Evolutionary conservation across 2,113 vertebrate species (phyloP).

Genomic region (Tiliqua scincoides): DNA sequence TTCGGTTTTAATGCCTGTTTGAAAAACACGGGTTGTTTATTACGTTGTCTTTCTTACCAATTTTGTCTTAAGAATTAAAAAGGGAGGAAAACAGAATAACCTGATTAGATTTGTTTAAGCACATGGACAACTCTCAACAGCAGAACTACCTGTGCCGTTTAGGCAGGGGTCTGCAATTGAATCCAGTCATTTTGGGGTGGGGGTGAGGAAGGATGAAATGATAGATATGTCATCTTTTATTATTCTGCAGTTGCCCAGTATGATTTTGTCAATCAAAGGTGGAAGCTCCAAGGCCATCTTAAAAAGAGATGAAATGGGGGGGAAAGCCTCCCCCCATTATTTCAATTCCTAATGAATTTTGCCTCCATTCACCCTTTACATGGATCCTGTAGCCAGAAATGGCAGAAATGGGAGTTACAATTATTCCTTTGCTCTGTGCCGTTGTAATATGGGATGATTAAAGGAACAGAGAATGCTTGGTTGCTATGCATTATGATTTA

Average conservation of each 20-base stretch:
- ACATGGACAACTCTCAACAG: background rate
- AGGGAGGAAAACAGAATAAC: background rate
- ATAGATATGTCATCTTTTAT: background rate
- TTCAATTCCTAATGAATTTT: background rate
- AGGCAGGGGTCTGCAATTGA: background rate
- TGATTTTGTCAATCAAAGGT: background rate
- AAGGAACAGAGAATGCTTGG: conserved; percentile 42
- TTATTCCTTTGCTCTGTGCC: background rate
- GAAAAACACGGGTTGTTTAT: conserved; percentile 8
- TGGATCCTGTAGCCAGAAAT: conserved; percentile 27
- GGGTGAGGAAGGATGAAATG: no score
- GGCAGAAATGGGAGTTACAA: conserved; percentile 27
- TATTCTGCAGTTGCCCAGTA: background rate
- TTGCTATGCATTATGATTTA: conserved; percentile 67
- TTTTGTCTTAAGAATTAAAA: conserved; percentile 6
- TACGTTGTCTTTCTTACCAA: conserved; percentile 27
- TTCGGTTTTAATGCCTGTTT: conserved; percentile 18
- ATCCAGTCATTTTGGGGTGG: background rate
- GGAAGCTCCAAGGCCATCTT: conserved; percentile 20
- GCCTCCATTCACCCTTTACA: conserved; percentile 19
- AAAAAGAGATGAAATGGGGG: background rate
- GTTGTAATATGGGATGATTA: conserved; percentile 33
- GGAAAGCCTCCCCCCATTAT: background rate
- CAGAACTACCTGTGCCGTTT: conserved; percentile 28
- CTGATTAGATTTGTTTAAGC: conserved; percentile 16